Percentiles rank a stretch among this genome's conserved stretches.
Conservation (phyloP, 2,797 vertebrate genomes). For the Darevskia mixta region DNA sequence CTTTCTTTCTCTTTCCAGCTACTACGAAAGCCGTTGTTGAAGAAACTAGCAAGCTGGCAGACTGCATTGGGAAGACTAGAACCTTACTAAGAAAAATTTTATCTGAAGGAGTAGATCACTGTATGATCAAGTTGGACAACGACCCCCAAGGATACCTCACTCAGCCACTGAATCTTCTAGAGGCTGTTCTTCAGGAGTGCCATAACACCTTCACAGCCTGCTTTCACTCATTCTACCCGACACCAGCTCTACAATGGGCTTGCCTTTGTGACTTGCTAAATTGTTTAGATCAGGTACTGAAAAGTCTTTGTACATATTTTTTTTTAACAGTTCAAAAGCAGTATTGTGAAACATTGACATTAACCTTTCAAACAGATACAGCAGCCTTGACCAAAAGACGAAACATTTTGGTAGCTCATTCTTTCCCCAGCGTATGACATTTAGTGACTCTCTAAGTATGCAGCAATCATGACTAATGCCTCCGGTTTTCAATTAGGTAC, state of each 20-base stretch:
- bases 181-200: slow-evolving; percentile 97
- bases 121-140: slow-evolving; percentile 96
- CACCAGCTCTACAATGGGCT: slow-evolving; percentile 96
- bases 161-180: slow-evolving; percentile 93
- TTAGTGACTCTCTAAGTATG: background rate
- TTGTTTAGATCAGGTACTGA: slow-evolving; percentile 94
- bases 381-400: background rate
- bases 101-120: slow-evolving; percentile 97
- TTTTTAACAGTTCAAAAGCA: background rate
- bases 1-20: slow-evolving; percentile 79
- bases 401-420: background rate
- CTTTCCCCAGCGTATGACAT: background rate
- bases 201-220: slow-evolving; percentile 99
- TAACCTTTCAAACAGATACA: background rate
- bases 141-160: slow-evolving; percentile 97
- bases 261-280: slow-evolving; percentile 98
- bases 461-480: background rate
- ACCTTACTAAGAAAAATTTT: slow-evolving; percentile 96
- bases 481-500: background rate
- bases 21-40: slow-evolving; percentile 95
- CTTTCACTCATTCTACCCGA: slow-evolving; percentile 98
- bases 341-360: background rate
- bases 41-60: slow-evolving; percentile 97
- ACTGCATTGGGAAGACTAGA: slow-evolving; percentile 97
- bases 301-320: background rate